A percentile compares a stretch with the other conserved stretches of the same genome.
phyloP scores from a whole-genome alignment of 2,113 vertebrate species.

The Triplophysa siluroides region DNA sequence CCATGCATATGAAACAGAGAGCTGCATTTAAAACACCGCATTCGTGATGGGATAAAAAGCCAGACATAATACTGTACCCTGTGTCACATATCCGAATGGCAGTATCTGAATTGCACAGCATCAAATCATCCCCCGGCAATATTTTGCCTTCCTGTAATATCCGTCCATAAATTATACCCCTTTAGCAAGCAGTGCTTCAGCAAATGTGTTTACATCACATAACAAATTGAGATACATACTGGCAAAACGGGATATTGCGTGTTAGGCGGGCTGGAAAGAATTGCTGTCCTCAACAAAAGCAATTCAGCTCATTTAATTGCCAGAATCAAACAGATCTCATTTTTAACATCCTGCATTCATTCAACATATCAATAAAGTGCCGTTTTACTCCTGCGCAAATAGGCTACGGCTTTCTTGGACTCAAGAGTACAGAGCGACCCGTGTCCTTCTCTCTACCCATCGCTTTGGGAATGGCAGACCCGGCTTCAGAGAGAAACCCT shows the following conservation, averaged over 20 bases:
- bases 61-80: slow-evolving; percentile 2
- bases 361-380: background rate
- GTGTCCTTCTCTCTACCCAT: slow-evolving; percentile 29
- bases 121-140: slow-evolving; percentile 5
- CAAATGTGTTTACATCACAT: slow-evolving; percentile 24
- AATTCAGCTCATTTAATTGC: background rate
- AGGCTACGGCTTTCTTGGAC: background rate
- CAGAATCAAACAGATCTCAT: slow-evolving; percentile 12
- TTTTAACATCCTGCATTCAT: background rate
- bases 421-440: background rate
- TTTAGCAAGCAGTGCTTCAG: slow-evolving; percentile 1
- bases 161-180: slow-evolving; percentile 1
- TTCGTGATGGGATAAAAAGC: background rate
- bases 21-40: background rate
- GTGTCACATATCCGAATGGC: background rate
- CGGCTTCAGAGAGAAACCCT: slow-evolving; percentile 44
- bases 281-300: background rate
- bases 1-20: background rate
- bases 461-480: slow-evolving; percentile 42
- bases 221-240: background rate
- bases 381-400: background rate
- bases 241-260: background rate
- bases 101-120: background rate
- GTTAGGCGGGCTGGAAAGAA: background rate
- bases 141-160: background rate